Percentiles rank a stretch among this genome's conserved stretches.
Conservation (phyloP, 2,113 vertebrate species). For the Jacana jacana region DNA sequence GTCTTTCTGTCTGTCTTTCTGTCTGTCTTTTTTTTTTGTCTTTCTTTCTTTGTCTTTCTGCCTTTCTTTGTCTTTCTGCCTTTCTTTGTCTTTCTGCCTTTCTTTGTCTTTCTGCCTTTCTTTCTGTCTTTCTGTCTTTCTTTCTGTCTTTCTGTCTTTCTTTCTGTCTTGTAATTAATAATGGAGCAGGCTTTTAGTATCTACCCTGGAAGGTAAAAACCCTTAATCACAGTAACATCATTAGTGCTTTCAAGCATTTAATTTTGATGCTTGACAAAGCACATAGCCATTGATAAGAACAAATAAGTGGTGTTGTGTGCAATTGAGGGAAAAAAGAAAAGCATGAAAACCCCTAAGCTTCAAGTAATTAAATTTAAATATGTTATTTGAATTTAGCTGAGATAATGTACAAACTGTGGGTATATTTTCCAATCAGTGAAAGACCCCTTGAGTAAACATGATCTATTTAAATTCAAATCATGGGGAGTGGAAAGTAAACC, state of each 20-base stretch:
- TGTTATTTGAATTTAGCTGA: constrained; percentile 67
- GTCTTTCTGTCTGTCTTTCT: neutral
- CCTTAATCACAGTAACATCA: constrained; percentile 76
- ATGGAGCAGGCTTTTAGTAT: constrained; percentile 61
- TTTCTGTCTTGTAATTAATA: constrained; percentile 53
- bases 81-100: too few relatives aligned
- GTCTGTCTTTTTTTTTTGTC: too few relatives aligned
- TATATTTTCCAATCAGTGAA: constrained; percentile 64
- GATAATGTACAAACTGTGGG: constrained; percentile 56
- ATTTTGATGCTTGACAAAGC: constrained; percentile 77
- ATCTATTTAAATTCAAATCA: constrained; percentile 58
- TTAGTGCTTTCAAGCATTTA: constrained; percentile 76
- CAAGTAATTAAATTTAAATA: constrained; percentile 77
- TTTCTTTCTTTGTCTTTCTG: neutral
- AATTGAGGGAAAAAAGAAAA: constrained; percentile 56
- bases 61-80: neutral
- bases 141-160: neutral
- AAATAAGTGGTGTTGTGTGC: constrained; percentile 59
- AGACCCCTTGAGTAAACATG: constrained; percentile 62
- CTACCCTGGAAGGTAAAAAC: constrained; percentile 65
- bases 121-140: neutral
- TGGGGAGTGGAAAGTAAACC: constrained; percentile 32
- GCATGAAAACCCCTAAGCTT: constrained; percentile 69
- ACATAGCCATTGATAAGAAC: constrained; percentile 71
- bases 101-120: neutral